Conservation (phyloP, 2,797 vertebrate species). For the Gymnopithys bicolor region DNA sequence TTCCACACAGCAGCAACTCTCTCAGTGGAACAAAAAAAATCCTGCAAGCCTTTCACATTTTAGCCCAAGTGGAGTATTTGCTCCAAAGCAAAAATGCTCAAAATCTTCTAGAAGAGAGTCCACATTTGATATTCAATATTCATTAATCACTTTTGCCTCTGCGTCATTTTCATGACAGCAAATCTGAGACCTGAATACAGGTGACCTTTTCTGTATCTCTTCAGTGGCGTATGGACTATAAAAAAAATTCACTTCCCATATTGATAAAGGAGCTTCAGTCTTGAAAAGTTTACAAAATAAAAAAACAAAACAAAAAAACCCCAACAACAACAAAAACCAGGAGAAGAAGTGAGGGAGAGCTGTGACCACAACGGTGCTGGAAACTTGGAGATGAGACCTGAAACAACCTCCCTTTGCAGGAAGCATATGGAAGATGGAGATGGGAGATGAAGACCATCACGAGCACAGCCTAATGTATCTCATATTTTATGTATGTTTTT, state of each 20-base stretch:
- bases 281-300: not conserved
- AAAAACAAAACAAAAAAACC: not conserved
- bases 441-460: not conserved
- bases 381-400: not conserved
- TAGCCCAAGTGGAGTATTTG: not conserved
- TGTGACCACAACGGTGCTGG: not conserved
- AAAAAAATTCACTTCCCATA: not conserved
- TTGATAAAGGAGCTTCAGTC: not conserved
- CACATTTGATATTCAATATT: not conserved
- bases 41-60: conserved; percentile 31
- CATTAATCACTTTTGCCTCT: not conserved
- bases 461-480: fast-evolving
- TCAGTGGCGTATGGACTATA: not conserved
- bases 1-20: conserved; percentile 42
- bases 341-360: not conserved
- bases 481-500: not conserved
- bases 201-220: not conserved
- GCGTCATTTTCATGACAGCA: not conserved
- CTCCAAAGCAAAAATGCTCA: conserved; percentile 11
- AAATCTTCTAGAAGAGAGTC: not conserved
- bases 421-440: not conserved
- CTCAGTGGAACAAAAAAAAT: not conserved
- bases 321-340: not conserved
- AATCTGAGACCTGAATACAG: not conserved
- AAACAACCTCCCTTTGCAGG: not conserved